phyloP scores from a whole-genome alignment of 2,113 vertebrate genomes.

The Rynchops niger region DNA sequence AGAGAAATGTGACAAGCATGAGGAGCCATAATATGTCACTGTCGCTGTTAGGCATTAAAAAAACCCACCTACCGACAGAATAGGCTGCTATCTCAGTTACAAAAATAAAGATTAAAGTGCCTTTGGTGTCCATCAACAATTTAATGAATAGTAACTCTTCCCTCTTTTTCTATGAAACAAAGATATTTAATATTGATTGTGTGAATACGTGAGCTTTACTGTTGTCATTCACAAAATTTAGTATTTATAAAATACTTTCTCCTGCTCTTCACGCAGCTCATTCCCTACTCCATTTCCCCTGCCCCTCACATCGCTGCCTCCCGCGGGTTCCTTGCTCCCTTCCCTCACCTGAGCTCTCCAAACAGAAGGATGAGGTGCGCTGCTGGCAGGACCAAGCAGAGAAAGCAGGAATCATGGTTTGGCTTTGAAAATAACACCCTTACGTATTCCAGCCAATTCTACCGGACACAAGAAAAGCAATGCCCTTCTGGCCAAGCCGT shows the following conservation, averaged over 20 bases:
- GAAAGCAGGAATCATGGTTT: neutral
- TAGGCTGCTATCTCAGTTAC: neutral
- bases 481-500: neutral
- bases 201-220: neutral
- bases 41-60: neutral
- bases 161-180: neutral
- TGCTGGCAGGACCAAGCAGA: neutral
- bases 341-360: neutral
- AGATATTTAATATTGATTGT: neutral
- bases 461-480: neutral
- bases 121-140: neutral
- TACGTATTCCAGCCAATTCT: rapidly evolving
- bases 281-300: neutral
- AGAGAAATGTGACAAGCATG: neutral
- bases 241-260: neutral
- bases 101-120: neutral
- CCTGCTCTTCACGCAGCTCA: neutral
- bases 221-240: neutral
- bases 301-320: neutral
- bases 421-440: neutral
- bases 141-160: neutral
- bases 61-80: neutral
- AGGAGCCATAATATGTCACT: neutral
- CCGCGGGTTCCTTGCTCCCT: neutral
- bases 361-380: rapidly evolving